Conservation (phyloP, 1,140 invertebrate species). For the Spodoptera frugiperda region DNA sequence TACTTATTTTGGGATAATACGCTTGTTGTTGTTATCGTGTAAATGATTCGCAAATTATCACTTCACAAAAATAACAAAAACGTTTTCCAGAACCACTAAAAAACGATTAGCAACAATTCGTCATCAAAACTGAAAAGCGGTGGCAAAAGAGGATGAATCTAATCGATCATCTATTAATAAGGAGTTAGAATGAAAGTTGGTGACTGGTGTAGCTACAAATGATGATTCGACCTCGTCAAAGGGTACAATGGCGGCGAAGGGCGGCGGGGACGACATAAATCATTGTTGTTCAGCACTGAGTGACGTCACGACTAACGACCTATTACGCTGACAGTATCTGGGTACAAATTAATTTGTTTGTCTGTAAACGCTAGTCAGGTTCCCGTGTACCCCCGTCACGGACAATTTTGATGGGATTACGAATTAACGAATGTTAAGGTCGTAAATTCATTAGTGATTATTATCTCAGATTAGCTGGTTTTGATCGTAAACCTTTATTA, state of each 20-base stretch:
- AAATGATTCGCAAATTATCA: no score
- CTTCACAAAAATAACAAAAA: no score
- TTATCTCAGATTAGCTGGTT: no score
- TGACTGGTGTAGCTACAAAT: slow-evolving; percentile 6
- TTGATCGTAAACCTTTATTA: no score
- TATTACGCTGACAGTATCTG: slow-evolving; percentile 48
- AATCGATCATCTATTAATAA: slow-evolving; percentile 19
- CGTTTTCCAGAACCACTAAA: not conserved
- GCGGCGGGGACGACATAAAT: slow-evolving; percentile 45
- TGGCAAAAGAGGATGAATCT: not conserved
- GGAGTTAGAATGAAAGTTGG: not conserved
- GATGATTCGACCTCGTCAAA: slow-evolving; percentile 37
- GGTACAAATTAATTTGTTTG: slow-evolving; percentile 51
- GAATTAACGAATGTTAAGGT: not conserved
- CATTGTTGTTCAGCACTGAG: slow-evolving; percentile 39
- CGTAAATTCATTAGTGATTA: no score
- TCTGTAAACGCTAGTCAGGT: slow-evolving; percentile 14
- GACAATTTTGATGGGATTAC: not conserved
- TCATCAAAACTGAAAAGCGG: not conserved
- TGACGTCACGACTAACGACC: slow-evolving; percentile 50
- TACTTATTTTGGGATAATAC: no score
- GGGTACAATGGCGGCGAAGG: slow-evolving; percentile 17
- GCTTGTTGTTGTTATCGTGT: no score
- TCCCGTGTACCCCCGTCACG: not conserved
- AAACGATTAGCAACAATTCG: not conserved